These are phyloP conservation scores for Manis pentadactyla DNA, from an alignment of 2,797 vertebrate species.

Conservation along the genomic window DNA sequence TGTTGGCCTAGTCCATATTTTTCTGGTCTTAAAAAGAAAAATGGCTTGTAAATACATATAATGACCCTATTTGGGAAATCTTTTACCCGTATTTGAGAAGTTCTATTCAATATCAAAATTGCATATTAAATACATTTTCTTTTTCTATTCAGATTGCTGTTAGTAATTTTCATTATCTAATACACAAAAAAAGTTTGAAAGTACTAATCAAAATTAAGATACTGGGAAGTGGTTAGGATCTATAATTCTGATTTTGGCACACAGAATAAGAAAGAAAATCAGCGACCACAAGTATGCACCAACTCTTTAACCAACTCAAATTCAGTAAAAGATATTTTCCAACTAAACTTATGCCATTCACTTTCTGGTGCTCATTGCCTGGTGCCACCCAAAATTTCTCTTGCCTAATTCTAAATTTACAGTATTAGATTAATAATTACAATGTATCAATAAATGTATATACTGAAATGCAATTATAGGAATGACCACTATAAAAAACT, in stretches of 20 bases:
- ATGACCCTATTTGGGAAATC: conserved; percentile 16
- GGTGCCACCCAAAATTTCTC: conserved; percentile 51
- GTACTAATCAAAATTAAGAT: conserved; percentile 71
- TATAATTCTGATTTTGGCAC: conserved; percentile 63
- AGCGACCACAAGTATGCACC: conserved; percentile 70
- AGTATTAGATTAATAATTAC: not conserved
- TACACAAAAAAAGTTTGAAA: conserved; percentile 63
- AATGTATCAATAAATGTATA: not conserved
- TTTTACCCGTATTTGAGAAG: conserved; percentile 53
- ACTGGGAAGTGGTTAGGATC: conserved; percentile 56
- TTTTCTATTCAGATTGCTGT: conserved; percentile 42
- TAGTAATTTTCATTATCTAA: conserved; percentile 47
- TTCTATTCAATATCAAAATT: conserved; percentile 49
- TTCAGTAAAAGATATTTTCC: conserved; percentile 63
- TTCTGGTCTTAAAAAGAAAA: conserved; percentile 58
- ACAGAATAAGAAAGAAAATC: conserved; percentile 64
- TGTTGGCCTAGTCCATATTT: not conserved
- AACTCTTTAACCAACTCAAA: conserved; percentile 68
- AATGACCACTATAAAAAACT: not conserved
- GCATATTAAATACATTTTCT: conserved; percentile 3
- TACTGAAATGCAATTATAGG: not conserved
- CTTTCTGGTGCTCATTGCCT: conserved; percentile 54
- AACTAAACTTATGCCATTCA: conserved; percentile 45
- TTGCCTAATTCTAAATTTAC: not conserved
- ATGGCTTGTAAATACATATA: conserved; percentile 25